Evolutionary conservation across 2,113 vertebrate genomes (phyloP).

Genomic region (Grantiella picta): DNA sequence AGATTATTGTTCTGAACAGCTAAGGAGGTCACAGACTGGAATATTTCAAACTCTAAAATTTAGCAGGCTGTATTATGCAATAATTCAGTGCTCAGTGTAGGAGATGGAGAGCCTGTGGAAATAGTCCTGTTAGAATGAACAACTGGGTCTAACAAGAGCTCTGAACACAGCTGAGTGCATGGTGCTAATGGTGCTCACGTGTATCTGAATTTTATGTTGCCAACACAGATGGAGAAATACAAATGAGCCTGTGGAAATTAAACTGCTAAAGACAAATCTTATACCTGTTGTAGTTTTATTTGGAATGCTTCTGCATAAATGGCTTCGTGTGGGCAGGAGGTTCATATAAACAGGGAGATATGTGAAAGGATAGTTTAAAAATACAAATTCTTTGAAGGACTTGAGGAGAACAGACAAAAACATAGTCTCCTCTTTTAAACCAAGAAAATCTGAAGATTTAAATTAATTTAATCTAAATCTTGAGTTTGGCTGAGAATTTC

Average conservation of each 20-base stretch:
- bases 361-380: neutral
- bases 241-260: neutral
- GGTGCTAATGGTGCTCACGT: rapidly evolving
- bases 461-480: neutral
- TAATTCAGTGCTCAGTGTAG: neutral
- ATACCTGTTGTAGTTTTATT: neutral
- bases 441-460: neutral
- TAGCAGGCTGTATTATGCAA: neutral
- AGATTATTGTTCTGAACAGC: neutral
- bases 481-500: neutral
- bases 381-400: neutral
- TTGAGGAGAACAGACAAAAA: neutral
- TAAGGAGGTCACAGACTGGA: neutral
- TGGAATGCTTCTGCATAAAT: neutral
- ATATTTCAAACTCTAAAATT: neutral
- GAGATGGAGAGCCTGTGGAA: neutral
- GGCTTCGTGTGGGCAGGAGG: neutral
- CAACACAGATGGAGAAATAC: neutral
- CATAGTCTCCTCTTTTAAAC: neutral
- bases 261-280: neutral
- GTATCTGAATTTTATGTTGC: neutral
- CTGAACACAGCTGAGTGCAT: neutral
- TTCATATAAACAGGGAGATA: neutral
- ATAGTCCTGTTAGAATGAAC: neutral
- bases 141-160: neutral